Percentiles rank a stretch among this genome's conserved stretches.
These are phyloP conservation scores for Drosophila mettleri DNA, from an alignment of 2,888 invertebrate genomes.

Conservation along the genomic window DNA sequence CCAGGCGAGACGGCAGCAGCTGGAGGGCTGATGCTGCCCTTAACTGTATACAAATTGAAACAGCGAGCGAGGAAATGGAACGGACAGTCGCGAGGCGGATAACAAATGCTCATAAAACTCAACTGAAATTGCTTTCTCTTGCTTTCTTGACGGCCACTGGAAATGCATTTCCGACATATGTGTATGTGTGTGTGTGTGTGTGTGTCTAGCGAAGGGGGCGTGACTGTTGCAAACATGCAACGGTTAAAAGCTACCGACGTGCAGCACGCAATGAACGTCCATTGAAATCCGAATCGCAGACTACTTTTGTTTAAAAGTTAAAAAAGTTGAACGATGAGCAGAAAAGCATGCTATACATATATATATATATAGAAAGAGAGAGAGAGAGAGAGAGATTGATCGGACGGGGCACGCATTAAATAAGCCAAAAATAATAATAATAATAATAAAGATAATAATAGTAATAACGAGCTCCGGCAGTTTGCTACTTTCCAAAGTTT, in stretches of 20 bases:
- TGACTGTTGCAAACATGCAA: slow-evolving; percentile 65
- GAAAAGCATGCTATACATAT: slow-evolving; percentile 40
- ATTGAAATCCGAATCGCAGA: slow-evolving; percentile 61
- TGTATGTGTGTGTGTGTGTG: slow-evolving; percentile 16
- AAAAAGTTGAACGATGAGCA: slow-evolving; percentile 50
- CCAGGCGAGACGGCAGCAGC: not conserved
- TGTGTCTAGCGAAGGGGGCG: slow-evolving; percentile 45
- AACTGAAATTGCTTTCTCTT: slow-evolving; percentile 76
- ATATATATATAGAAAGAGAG: slow-evolving; percentile 3
- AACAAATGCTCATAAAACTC: slow-evolving; percentile 76
- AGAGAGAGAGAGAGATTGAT: slow-evolving; percentile 3
- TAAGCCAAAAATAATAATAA: slow-evolving; percentile 53
- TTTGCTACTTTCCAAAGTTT: slow-evolving; percentile 60
- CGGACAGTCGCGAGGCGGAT: slow-evolving; percentile 43
- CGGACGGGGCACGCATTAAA: slow-evolving; percentile 44
- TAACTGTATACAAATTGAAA: slow-evolving; percentile 72
- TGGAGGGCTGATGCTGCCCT: slow-evolving; percentile 46
- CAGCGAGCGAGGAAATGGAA: slow-evolving; percentile 49
- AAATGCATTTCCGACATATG: slow-evolving; percentile 70
- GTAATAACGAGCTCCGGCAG: slow-evolving; percentile 68
- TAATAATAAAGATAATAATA: slow-evolving; percentile 60
- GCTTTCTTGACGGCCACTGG: slow-evolving; percentile 77
- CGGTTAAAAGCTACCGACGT: slow-evolving; percentile 72
- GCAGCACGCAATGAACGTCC: slow-evolving; percentile 68
- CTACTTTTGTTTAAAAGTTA: slow-evolving; percentile 75